phyloP scores from a whole-genome alignment of 2,113 vertebrate species.

The Terrapene triunguis region DNA sequence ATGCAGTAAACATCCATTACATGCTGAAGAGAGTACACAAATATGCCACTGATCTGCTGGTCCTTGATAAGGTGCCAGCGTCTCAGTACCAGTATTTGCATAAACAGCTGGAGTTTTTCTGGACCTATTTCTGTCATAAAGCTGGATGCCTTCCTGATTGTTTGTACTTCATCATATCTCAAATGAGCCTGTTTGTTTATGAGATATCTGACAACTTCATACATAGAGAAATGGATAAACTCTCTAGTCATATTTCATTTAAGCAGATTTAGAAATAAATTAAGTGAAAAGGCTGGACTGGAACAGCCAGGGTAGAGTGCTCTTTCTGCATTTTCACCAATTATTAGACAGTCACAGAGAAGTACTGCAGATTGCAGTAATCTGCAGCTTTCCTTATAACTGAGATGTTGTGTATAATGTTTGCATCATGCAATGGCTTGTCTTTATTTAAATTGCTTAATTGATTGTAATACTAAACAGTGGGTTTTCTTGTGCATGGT shows the following conservation, averaged over 20 bases:
- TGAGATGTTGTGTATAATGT: neutral
- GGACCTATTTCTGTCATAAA: constrained; percentile 51
- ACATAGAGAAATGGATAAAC: neutral
- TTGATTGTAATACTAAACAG: neutral
- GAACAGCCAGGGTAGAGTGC: neutral
- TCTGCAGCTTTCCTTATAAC: neutral
- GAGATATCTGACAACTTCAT: constrained; percentile 48
- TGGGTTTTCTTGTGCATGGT: neutral
- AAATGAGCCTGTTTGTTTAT: constrained; percentile 23
- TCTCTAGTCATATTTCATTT: constrained; percentile 40
- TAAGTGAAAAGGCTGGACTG: neutral
- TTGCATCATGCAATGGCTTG: neutral
- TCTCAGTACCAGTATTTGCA: constrained; percentile 57
- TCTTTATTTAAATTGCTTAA: neutral
- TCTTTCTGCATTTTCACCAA: neutral
- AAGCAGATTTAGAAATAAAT: constrained; percentile 36
- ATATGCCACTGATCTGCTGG: constrained; percentile 56
- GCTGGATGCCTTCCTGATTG: constrained; percentile 61
- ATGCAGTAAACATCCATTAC: constrained; percentile 48
- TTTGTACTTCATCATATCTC: constrained; percentile 2
- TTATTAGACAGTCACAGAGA: neutral
- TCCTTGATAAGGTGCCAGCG: constrained; percentile 67
- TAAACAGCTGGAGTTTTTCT: constrained; percentile 69
- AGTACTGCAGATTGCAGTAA: neutral
- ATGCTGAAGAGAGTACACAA: constrained; percentile 31